Conservation (phyloP, 1,140 invertebrate genomes). For the Zaprionus capensis region DNA sequence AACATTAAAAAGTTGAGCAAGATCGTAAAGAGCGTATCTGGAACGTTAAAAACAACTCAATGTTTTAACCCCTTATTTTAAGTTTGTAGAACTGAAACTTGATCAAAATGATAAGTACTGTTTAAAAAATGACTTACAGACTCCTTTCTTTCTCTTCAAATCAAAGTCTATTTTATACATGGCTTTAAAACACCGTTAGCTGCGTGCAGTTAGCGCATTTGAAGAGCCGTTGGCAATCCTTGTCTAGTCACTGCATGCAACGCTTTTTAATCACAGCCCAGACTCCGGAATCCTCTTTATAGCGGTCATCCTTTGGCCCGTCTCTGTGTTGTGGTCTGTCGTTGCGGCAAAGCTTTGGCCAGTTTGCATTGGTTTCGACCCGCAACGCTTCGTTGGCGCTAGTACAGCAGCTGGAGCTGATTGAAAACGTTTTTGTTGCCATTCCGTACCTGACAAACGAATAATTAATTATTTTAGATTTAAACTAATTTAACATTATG, state of each 20-base stretch:
- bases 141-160: background rate
- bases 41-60: too few species aligned
- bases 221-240: background rate
- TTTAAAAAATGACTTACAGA: too few species aligned
- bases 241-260: slow-evolving; percentile 26
- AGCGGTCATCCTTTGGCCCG: background rate
- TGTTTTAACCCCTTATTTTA: too few species aligned
- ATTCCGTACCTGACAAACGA: background rate
- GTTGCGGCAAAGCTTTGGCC: slow-evolving; percentile 8
- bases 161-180: too few species aligned
- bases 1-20: too few species aligned
- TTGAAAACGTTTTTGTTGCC: slow-evolving; percentile 16
- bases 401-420: background rate
- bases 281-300: slow-evolving; percentile 15
- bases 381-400: background rate
- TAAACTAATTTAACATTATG: slow-evolving; percentile 1
- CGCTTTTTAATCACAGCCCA: slow-evolving; percentile 42
- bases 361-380: slow-evolving; percentile 12
- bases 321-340: slow-evolving; percentile 30
- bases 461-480: background rate
- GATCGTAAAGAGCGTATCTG: too few species aligned
- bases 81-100: too few species aligned
- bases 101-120: too few species aligned
- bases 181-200: too few species aligned
- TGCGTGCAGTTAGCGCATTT: background rate